Conservation (phyloP, 53 echinoderm and acorn worm genomes). For the Zoroaster sp. region DNA sequence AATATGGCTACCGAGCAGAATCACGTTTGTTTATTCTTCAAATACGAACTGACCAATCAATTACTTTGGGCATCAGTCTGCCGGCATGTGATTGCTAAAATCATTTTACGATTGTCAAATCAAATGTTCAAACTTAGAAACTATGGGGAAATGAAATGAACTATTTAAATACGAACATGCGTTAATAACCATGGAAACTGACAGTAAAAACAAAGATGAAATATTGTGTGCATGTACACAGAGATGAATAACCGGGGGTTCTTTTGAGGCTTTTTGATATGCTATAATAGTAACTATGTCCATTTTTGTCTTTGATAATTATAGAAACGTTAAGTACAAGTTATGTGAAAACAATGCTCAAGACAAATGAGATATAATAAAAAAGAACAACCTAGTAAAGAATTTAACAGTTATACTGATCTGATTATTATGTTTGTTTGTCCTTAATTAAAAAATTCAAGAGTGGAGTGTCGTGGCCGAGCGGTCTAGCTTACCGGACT, state of each 20-base stretch:
- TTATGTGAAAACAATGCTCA: slow-evolving; percentile 29
- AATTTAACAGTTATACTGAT: background rate
- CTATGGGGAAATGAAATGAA: too few relatives aligned
- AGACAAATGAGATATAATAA: slow-evolving; percentile 1
- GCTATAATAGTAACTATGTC: slow-evolving; percentile 19
- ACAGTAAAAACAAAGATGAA: background rate
- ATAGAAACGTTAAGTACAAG: slow-evolving; percentile 26
- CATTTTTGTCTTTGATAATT: slow-evolving; percentile 40
- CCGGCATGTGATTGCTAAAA: too few relatives aligned
- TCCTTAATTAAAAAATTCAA: too few relatives aligned
- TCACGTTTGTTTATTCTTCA: too few relatives aligned
- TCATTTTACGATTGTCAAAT: too few relatives aligned
- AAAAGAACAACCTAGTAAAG: slow-evolving; percentile 26
- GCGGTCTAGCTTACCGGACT: too few relatives aligned
- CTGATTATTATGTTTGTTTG: background rate
- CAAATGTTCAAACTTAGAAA: too few relatives aligned
- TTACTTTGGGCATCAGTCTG: too few relatives aligned
- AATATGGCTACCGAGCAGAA: too few relatives aligned
- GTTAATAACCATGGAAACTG: background rate
- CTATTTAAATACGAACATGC: too few relatives aligned
- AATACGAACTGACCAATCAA: too few relatives aligned
- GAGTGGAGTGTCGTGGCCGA: too few relatives aligned
- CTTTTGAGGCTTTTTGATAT: background rate
- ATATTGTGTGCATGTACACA: background rate
- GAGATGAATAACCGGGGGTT: background rate